Conservation (phyloP, 2,113 vertebrate genomes). For the Lagopus leucura region DNA sequence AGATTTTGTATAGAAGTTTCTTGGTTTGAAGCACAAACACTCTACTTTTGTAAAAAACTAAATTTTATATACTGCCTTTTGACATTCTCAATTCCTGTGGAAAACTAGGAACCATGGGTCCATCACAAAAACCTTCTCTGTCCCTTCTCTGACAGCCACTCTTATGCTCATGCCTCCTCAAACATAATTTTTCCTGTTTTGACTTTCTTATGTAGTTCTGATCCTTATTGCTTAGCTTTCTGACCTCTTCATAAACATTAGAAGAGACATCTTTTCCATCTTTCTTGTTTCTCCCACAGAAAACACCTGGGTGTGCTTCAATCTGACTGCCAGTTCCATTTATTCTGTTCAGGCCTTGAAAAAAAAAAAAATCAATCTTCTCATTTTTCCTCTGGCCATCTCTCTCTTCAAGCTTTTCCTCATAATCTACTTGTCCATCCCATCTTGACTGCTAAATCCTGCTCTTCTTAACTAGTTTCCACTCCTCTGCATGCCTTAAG, state of each 20-base stretch:
- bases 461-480: neutral
- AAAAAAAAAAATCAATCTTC: neutral
- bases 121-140: neutral
- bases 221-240: neutral
- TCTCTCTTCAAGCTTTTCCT: neutral
- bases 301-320: neutral
- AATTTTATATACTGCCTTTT: neutral
- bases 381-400: neutral
- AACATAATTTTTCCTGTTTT: neutral
- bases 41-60: neutral
- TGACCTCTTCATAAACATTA: neutral
- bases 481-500: neutral
- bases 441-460: neutral
- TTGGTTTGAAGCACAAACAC: neutral
- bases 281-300: neutral
- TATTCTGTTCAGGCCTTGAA: neutral
- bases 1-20: neutral
- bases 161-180: neutral
- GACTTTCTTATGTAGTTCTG: neutral
- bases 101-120: neutral
- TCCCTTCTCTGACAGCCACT: neutral
- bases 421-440: neutral
- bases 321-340: neutral
- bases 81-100: neutral
- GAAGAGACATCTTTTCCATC: neutral